Evolutionary conservation across 2,797 vertebrate species (phyloP).

Genomic region (Pipistrellus pygmaeus): DNA sequence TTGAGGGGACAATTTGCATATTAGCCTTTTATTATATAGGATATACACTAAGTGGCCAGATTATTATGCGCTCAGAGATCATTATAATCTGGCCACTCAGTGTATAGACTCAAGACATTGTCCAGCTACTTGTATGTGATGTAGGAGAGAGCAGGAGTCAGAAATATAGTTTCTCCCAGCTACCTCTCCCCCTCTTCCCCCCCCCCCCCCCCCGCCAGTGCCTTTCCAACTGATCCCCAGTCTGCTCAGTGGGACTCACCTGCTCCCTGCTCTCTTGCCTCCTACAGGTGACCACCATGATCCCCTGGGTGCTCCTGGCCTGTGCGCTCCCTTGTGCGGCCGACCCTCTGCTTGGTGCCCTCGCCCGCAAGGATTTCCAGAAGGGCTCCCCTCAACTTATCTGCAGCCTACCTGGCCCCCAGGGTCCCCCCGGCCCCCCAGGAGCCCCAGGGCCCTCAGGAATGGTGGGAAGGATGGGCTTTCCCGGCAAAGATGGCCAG

Average conservation of each 20-base stretch:
- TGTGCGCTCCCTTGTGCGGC: slow-evolving; percentile 89
- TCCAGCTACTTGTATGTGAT: background rate
- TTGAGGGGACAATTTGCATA: too few species aligned
- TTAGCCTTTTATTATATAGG: too few species aligned
- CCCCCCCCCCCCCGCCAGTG: background rate
- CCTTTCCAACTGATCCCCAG: background rate
- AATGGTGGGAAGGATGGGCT: slow-evolving; percentile 92
- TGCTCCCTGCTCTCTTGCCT: background rate
- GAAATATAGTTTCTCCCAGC: background rate
- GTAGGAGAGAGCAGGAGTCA: background rate
- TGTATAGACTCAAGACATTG: background rate
- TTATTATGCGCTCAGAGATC: too few species aligned
- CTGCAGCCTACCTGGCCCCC: slow-evolving; percentile 95
- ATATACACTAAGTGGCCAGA: too few species aligned
- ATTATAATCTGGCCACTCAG: too few species aligned
- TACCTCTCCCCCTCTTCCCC: background rate
- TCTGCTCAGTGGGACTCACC: background rate
- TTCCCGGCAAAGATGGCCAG: slow-evolving; percentile 94
- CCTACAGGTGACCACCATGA: slow-evolving; percentile 88
- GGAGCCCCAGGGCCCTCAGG: slow-evolving; percentile 92
- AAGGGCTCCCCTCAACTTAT: slow-evolving; percentile 92
- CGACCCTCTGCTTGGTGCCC: slow-evolving; percentile 87
- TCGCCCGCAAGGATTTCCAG: slow-evolving; percentile 83
- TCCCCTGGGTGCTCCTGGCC: slow-evolving; percentile 89
- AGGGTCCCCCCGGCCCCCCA: slow-evolving; percentile 91